phyloP scores from a whole-genome alignment of 2,888 invertebrate genomes.

The Ophion ellenae region DNA sequence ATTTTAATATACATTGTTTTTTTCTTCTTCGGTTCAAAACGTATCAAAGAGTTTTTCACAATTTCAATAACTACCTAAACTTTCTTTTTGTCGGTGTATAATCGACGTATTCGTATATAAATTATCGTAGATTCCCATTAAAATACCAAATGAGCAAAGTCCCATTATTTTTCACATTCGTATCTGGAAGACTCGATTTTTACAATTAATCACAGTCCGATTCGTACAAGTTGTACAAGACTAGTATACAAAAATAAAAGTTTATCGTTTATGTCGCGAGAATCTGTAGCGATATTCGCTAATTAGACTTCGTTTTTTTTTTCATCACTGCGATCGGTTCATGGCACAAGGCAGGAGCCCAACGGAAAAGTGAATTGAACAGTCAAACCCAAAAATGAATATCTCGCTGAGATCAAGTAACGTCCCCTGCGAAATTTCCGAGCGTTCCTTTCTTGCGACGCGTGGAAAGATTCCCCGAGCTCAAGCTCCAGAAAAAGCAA shows the following conservation, averaged over 20 bases:
- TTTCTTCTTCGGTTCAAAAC: constrained; percentile 6
- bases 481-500: constrained; percentile 48
- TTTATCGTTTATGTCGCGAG: constrained; percentile 45
- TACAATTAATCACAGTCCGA: constrained; percentile 58
- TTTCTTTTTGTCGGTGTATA: constrained; percentile 34
- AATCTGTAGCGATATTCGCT: constrained; percentile 27
- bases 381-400: constrained; percentile 15
- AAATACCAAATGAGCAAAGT: constrained; percentile 51
- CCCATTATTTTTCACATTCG: constrained; percentile 17
- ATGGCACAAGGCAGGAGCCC: constrained; percentile 59
- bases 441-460: background rate
- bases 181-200: constrained; percentile 34
- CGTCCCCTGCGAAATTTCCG: background rate
- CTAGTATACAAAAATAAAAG: constrained; percentile 66
- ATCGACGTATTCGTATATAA: constrained; percentile 44
- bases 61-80: constrained; percentile 11
- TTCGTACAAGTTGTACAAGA: constrained; percentile 64
- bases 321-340: constrained; percentile 52
- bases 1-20: background rate
- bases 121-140: constrained; percentile 25
- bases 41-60: constrained; percentile 6
- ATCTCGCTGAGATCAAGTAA: constrained; percentile 51
- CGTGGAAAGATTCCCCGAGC: constrained; percentile 54
- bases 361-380: constrained; percentile 18
- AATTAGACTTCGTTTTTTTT: constrained; percentile 3